These are phyloP conservation scores for Nothocercus nigrocapillus DNA, from an alignment of 2,113 vertebrate species.

Conservation along the genomic window DNA sequence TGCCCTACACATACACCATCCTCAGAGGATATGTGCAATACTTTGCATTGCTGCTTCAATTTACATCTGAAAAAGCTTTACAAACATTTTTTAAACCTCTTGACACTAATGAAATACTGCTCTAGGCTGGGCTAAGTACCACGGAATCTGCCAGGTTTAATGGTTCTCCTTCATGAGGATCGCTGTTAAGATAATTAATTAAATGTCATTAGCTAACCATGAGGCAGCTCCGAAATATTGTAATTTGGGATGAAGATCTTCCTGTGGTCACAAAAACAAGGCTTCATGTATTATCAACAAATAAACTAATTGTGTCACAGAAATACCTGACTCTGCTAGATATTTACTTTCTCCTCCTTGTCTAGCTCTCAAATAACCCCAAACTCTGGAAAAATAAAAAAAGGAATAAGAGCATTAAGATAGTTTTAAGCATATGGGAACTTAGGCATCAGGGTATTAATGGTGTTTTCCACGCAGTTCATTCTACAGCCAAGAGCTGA, in stretches of 20 bases:
- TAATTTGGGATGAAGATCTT: not conserved
- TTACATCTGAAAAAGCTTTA: not conserved
- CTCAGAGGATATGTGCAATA: not conserved
- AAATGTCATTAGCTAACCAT: not conserved
- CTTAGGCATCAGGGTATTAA: not conserved
- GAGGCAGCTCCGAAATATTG: not conserved
- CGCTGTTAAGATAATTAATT: not conserved
- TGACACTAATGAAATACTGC: not conserved
- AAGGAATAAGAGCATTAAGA: not conserved
- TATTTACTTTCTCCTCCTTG: not conserved
- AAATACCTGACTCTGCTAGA: not conserved
- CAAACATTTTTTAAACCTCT: not conserved
- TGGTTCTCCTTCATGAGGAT: not conserved
- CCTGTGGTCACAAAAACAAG: not conserved
- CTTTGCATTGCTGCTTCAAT: not conserved
- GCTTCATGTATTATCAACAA: not conserved
- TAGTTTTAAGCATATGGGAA: not conserved
- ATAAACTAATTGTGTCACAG: not conserved
- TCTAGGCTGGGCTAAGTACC: not conserved
- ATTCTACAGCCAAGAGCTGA: not conserved
- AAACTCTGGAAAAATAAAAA: not conserved
- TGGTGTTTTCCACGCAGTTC: not conserved
- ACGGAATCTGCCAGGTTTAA: not conserved
- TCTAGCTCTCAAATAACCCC: not conserved
- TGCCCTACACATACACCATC: not conserved